Evolutionary conservation across 2,797 vertebrate genomes (phyloP).

Genomic region (Novumbra hubbsi): DNA sequence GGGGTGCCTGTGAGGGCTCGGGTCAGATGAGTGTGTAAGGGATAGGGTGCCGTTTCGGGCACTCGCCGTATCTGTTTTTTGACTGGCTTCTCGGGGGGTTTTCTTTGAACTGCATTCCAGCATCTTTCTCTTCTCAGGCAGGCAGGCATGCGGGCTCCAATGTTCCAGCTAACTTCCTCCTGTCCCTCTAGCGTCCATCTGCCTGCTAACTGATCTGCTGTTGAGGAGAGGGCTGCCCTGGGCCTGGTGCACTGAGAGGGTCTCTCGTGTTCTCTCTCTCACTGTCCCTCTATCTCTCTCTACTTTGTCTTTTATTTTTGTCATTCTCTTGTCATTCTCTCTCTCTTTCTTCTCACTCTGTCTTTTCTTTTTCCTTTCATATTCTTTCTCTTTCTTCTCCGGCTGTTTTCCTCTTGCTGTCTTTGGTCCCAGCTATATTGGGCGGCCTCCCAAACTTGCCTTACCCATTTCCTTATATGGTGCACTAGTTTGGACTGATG

Average conservation of each 20-base stretch:
- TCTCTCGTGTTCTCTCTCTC: not conserved
- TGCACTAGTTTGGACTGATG: not conserved
- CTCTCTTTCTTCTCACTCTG: not conserved
- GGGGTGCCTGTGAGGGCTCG: not conserved
- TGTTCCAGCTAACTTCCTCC: constrained; percentile 14
- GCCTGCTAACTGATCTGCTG: constrained; percentile 14
- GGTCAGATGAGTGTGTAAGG: no score
- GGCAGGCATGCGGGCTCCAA: not conserved
- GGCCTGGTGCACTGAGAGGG: not conserved
- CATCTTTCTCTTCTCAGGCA: not conserved
- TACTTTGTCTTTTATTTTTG: constrained; percentile 32
- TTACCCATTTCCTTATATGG: not conserved
- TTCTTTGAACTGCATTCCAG: constrained; percentile 29
- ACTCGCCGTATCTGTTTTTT: no score
- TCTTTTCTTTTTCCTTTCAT: not conserved
- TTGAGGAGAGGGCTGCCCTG: constrained; percentile 43
- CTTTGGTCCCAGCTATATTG: constrained; percentile 36
- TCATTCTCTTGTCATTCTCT: constrained; percentile 15
- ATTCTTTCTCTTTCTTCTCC: constrained; percentile 24
- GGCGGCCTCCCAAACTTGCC: constrained; percentile 14
- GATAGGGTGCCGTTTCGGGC: constrained; percentile 10
- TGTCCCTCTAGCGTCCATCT: constrained; percentile 39
- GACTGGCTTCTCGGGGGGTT: no score
- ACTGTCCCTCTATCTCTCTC: not conserved
- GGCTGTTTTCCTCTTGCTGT: constrained; percentile 30